These are phyloP conservation scores for Caenorhabditis wallacei DNA, from an alignment of 2,888 invertebrate species.

Conservation along the genomic window DNA sequence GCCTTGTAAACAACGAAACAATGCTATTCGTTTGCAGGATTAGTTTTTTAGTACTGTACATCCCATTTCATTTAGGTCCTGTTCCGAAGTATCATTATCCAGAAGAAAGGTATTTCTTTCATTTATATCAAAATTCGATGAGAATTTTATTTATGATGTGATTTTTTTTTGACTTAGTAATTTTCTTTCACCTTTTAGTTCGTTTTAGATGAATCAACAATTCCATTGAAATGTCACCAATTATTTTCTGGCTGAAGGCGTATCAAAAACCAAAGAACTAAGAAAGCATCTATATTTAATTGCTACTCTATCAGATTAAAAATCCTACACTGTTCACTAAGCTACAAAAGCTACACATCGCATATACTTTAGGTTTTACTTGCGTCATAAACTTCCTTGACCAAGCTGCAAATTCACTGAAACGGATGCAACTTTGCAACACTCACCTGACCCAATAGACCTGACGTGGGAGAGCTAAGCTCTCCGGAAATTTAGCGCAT, in stretches of 20 bases:
- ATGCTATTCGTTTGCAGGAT: neutral
- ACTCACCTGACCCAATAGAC: constrained; percentile 33
- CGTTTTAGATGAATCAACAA: neutral
- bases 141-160: no score
- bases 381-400: constrained; percentile 36
- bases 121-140: no score
- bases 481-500: constrained; percentile 14
- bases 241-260: neutral
- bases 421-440: constrained; percentile 31
- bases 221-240: no score
- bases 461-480: constrained; percentile 20
- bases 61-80: no score
- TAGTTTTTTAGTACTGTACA: neutral
- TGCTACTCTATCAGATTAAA: neutral
- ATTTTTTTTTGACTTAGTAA: no score
- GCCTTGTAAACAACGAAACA: neutral
- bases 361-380: neutral
- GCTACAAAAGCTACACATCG: constrained; percentile 3
- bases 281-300: neutral
- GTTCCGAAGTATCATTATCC: no score
- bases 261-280: neutral
- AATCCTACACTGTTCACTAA: neutral
- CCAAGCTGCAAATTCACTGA: constrained; percentile 19
- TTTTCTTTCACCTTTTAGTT: no score
- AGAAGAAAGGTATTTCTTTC: no score